Base-by-base conservation (phyloP, 2,113 vertebrate genomes). In the Gavialis gangeticus region DNA sequence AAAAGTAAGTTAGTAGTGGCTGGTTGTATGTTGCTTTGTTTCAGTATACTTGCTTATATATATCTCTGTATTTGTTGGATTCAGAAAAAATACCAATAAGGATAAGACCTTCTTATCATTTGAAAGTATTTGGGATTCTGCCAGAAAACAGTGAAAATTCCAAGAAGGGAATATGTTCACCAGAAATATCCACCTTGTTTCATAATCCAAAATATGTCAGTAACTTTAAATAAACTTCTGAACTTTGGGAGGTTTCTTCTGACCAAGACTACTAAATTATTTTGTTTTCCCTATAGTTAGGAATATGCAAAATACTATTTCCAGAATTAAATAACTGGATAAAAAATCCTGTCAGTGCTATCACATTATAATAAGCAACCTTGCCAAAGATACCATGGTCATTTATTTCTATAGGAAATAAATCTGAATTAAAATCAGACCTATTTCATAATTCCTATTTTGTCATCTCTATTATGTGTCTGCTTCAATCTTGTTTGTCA, bases 341-440 rank as follows among this genome's bases (percentile, higher is more conserved):
- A 80, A 84, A 75, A 73, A 57, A 90, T 75, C 56, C 71, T 71
- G 12, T 3, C 10, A 90, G 4, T 78, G 59, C 62, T 7, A 6
- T 91, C 57, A 46, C 46, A 75, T 88, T 87, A 77, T 90, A 91
- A 82, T 84, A 0, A 87, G 88, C 69, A 84, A 27, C 89, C 27
- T 87, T 75, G 2, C 30, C 55, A 82, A 75, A 93, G 90, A 79
- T 87, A 57, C 85, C 83, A 12, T 14, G 37, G 19, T 79, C 16
- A 79, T 87, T 92, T 97, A 24, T 82, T 94, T 55, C 64, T 63
- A 3, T 85, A 12, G 21, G 34, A 59, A 13, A 66, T 5, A 79
- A 78, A 57, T 89, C 60, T 77, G 85, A 94, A 87, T 85, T 96
- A 75, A 94, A 92, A 82, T 88, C 79, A 84, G 62, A 94, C 30